A percentile compares a stretch with the other conserved stretches of the same genome.
These are phyloP conservation scores for Pteropus alecto DNA, from an alignment of 2,113 vertebrate genomes.

Conservation along the genomic window DNA sequence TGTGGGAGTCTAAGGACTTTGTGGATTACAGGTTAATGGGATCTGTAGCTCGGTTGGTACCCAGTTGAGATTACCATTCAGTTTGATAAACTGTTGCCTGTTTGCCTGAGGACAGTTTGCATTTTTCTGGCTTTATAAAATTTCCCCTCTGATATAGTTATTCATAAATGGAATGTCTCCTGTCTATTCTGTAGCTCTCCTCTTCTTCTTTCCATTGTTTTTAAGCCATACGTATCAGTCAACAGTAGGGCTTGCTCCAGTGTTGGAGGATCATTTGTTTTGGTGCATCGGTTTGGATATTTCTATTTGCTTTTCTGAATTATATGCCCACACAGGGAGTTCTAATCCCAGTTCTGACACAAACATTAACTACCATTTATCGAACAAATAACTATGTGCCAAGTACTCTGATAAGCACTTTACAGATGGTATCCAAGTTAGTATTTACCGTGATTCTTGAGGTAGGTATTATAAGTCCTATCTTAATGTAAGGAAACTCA, in stretches of 20 bases:
- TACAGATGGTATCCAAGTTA: not conserved
- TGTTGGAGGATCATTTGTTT: not conserved
- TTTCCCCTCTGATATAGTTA: not conserved
- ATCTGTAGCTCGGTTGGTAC: not conserved
- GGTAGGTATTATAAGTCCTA: not conserved
- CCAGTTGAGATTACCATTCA: not conserved
- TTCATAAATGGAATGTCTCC: not conserved
- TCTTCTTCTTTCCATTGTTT: not conserved
- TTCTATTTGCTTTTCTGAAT: slow-evolving; percentile 26
- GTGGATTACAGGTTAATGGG: not conserved
- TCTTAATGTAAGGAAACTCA: not conserved
- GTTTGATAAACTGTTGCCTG: not conserved
- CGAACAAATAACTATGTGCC: not conserved
- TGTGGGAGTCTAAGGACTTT: not conserved
- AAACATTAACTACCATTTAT: not conserved
- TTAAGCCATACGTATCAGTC: not conserved
- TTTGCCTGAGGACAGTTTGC: not conserved
- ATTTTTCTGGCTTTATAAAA: not conserved
- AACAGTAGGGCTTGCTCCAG: not conserved
- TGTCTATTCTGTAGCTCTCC: not conserved
- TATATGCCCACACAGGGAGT: not conserved
- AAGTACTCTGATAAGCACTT: not conserved
- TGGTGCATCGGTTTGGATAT: not conserved
- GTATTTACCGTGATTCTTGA: not conserved
- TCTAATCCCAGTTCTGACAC: not conserved